These are phyloP conservation scores for Dasyornis broadbenti DNA, from an alignment of 2,113 vertebrate species.

Conservation along the genomic window DNA sequence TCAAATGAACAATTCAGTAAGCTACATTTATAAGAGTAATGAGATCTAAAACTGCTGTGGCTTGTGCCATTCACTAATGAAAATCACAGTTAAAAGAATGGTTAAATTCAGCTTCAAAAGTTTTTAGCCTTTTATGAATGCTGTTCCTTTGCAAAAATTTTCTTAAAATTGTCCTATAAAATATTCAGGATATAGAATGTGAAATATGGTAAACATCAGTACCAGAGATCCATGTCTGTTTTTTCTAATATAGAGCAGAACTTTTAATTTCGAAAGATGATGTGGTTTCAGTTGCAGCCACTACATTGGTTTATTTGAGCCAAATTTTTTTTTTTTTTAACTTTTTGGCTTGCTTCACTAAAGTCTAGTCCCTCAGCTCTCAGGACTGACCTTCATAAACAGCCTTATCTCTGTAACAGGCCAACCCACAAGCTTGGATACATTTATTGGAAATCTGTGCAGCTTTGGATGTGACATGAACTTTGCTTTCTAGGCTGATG, in stretches of 20 bases:
- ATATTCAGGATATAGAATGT: background rate
- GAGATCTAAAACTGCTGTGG: background rate
- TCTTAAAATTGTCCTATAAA: background rate
- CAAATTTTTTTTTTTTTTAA: background rate
- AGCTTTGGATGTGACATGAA: background rate
- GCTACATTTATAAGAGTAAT: background rate
- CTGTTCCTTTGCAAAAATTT: background rate
- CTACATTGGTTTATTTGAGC: background rate
- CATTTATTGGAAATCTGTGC: background rate
- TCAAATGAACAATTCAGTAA: background rate
- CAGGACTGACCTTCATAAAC: background rate
- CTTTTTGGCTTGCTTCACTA: background rate
- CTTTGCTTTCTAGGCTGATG: constrained; percentile 45
- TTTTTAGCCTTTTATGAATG: background rate
- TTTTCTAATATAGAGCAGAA: background rate
- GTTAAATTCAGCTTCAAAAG: background rate
- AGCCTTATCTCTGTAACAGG: background rate
- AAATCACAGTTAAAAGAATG: background rate
- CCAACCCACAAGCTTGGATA: background rate
- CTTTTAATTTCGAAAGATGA: background rate
- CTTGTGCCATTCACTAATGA: background rate
- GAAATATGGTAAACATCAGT: background rate
- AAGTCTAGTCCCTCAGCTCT: background rate
- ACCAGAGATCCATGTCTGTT: background rate
- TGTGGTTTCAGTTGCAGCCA: background rate